Percentiles rank a stretch among this genome's conserved stretches.
Conservation (phyloP, 2,797 vertebrate species). For the Tympanoctomys barrerae region DNA sequence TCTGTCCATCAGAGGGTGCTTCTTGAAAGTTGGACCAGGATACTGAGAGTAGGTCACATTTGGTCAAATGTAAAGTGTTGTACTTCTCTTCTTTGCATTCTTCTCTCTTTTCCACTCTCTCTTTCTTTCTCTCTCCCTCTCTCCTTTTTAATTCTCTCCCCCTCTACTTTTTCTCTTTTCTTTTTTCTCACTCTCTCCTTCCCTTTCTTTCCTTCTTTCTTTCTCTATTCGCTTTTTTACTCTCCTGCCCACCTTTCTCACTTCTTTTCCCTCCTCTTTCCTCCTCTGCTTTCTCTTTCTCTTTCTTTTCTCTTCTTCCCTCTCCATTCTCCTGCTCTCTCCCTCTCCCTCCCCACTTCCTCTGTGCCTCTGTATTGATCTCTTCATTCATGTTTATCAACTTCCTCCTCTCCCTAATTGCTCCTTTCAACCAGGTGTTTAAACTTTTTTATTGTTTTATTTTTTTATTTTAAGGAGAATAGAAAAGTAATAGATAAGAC, state of each 20-base stretch:
- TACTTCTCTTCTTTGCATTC: background rate
- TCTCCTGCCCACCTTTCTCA: too few species aligned
- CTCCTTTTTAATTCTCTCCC: background rate
- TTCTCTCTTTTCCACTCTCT: too few species aligned
- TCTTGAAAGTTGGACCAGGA: background rate
- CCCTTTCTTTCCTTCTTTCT: background rate
- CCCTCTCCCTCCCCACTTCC: too few species aligned
- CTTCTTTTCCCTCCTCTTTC: too few species aligned
- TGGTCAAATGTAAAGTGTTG: background rate
- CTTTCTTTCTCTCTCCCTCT: background rate
- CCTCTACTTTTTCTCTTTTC: background rate
- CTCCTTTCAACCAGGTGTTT: conserved; percentile 13
- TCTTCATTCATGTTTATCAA: background rate
- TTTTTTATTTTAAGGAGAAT: too few species aligned
- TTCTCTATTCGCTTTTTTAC: background rate
- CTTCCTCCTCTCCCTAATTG: background rate
- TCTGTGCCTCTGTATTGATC: background rate
- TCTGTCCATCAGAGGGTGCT: background rate
- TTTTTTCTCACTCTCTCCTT: background rate
- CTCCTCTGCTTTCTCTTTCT: fast-evolving
- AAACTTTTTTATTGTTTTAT: background rate
- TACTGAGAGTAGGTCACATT: background rate
- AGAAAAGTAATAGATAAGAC: too few species aligned
- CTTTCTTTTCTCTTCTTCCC: fast-evolving
- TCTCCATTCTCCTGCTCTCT: fast-evolving